A percentile compares a stretch with the other conserved stretches of the same genome.
These are phyloP conservation scores for Struthio camelus DNA, from an alignment of 2,113 vertebrate species.

Conservation along the genomic window DNA sequence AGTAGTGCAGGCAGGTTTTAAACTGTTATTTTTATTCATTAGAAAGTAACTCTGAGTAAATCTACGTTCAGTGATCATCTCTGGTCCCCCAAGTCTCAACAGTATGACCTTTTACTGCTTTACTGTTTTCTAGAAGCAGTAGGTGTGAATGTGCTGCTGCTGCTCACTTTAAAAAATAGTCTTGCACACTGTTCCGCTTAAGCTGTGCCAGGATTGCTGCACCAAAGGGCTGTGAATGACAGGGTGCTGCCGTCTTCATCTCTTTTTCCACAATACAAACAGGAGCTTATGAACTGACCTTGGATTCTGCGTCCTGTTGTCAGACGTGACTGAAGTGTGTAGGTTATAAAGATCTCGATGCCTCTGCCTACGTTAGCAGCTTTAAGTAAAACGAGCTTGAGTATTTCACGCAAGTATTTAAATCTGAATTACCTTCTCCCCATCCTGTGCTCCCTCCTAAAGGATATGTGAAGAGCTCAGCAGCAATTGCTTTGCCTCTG, in stretches of 20 bases:
- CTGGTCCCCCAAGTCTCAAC: background rate
- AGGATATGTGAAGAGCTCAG: background rate
- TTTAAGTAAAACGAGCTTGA: background rate
- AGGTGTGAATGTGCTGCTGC: background rate
- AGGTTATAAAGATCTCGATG: background rate
- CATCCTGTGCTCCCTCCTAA: background rate
- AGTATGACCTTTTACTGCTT: background rate
- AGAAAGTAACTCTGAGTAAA: background rate
- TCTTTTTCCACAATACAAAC: background rate
- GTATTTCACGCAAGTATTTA: background rate
- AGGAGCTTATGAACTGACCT: background rate
- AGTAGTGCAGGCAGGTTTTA: background rate
- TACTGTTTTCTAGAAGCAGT: background rate
- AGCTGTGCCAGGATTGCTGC: background rate
- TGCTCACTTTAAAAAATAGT: background rate
- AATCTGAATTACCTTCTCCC: background rate
- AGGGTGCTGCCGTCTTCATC: background rate
- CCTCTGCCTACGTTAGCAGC: background rate
- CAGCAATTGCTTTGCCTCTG: background rate
- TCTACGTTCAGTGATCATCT: background rate
- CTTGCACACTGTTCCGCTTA: background rate
- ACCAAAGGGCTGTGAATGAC: background rate
- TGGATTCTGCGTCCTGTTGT: background rate
- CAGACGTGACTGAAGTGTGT: background rate
- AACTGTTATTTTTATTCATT: conserved; percentile 10